Evolutionary conservation across 2,888 invertebrate genomes (phyloP), one percentile per base, ranked within the genome.

Genomic region (Plagodis dolabraria): DNA sequence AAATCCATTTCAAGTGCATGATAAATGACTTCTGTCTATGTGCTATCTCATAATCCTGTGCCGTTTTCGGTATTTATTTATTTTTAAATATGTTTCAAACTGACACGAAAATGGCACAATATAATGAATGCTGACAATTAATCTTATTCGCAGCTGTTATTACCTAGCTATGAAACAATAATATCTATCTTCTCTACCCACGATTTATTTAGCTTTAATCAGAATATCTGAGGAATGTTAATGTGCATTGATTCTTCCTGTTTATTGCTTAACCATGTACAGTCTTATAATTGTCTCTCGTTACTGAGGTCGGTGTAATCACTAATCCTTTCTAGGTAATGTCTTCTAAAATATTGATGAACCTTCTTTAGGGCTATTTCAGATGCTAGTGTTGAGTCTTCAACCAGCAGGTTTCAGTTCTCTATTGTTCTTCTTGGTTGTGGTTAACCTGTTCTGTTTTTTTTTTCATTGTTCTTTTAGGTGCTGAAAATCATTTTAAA

Each of bases 1-100:
- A 8, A 7, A 10, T 12, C 63, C 68, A 67, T 74, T 75, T 77
- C 74, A 75, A 76, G 76, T 86, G 87, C 88, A 88, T 87, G 88
- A 79, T 44, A 33, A 12, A 81, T 73, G 60, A 81, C 71, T 70
- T 79, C 63, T 78, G 71, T 76, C 67, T 77, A 69, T 80, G 77
- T 79, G 79, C 80, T 82, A 72, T 71, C 67, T 69, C 76, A 72
- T 47, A 72, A 79, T 70, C 76, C 67, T 76, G 80, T 86, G 82
- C 80, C 74, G 74, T 85, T 83, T 85, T 85, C 80, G 75, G 63
- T 65, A 58, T 55, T 55, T 48, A 10, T 35, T 42, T 10, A 5
- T 10, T 10, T 40, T 36, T 36, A 7, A 36, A 7, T 7, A 36
- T 8, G 36, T 36, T 36, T 36, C 8, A 10, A 6, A 5, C 62